A percentile compares a stretch with the other conserved stretches of the same genome.
These are phyloP conservation scores for Penaeus monodon DNA, from an alignment of 2,888 invertebrate species.

Conservation along the genomic window DNA sequence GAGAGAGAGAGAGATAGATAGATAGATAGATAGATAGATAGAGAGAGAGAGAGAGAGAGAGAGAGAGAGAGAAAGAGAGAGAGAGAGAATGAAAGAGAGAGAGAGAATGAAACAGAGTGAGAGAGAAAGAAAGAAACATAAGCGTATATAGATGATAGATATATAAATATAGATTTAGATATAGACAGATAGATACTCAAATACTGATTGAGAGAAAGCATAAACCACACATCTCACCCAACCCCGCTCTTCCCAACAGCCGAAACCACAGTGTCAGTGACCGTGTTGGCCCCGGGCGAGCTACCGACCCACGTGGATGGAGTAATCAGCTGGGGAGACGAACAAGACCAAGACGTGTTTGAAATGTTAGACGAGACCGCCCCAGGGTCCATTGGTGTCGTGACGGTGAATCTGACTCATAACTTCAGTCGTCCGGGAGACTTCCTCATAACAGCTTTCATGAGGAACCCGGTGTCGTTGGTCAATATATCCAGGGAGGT, in stretches of 20 bases:
- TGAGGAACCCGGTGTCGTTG: background rate
- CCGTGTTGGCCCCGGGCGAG: background rate
- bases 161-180: too few relatives aligned
- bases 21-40: too few relatives aligned
- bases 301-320: constrained; percentile 2
- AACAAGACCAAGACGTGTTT: background rate
- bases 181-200: too few relatives aligned
- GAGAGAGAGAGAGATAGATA: too few relatives aligned
- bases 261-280: background rate
- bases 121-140: too few relatives aligned
- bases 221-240: background rate
- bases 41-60: too few relatives aligned
- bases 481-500: background rate
- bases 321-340: background rate
- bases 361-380: background rate
- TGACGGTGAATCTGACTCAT: background rate
- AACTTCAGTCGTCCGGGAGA: background rate
- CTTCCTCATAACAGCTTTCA: background rate
- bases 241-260: background rate
- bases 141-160: too few relatives aligned
- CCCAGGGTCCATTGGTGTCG: background rate
- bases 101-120: too few relatives aligned
- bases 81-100: too few relatives aligned
- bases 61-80: too few relatives aligned
- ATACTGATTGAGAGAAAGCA: too few relatives aligned